phyloP scores from a whole-genome alignment of 2,888 invertebrate species.

The Gisinianus flammeolus region DNA sequence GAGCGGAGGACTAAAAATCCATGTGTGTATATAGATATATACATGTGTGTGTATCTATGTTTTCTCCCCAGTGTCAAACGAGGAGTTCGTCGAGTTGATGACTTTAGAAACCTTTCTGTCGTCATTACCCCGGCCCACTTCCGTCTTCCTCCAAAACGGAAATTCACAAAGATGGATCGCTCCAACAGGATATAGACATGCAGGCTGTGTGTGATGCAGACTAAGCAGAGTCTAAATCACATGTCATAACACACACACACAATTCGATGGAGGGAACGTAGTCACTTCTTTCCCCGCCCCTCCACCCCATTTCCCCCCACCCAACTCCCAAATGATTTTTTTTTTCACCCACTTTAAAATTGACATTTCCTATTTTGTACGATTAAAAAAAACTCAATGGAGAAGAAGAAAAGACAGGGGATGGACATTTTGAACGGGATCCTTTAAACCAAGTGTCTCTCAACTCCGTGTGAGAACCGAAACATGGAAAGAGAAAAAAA shows the following conservation, averaged over 20 bases:
- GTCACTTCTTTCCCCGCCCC: no score
- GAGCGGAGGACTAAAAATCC: constrained; percentile 39
- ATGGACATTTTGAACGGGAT: no score
- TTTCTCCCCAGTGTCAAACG: constrained; percentile 19
- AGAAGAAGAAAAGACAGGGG: no score
- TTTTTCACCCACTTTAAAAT: no score
- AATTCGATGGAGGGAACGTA: no score
- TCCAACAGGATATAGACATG: neutral
- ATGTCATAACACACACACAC: neutral
- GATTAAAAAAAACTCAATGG: no score
- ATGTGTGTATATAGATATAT: constrained; percentile 16
- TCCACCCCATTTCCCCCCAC: no score
- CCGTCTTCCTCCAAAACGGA: constrained; percentile 34
- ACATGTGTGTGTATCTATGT: neutral
- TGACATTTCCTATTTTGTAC: no score
- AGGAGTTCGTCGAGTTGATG: constrained; percentile 17
- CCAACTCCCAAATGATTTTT: no score
- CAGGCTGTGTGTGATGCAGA: neutral
- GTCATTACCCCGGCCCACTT: constrained; percentile 17
- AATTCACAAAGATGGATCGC: constrained; percentile 32
- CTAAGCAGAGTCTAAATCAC: neutral
- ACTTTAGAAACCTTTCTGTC: constrained; percentile 31
- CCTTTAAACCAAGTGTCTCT: no score
- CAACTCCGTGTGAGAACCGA: no score
- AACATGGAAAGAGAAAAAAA: no score